Evolutionary conservation across 2,113 vertebrate genomes (phyloP), one percentile per base, ranked within the genome.

Genomic region (Tiliqua scincoides): DNA sequence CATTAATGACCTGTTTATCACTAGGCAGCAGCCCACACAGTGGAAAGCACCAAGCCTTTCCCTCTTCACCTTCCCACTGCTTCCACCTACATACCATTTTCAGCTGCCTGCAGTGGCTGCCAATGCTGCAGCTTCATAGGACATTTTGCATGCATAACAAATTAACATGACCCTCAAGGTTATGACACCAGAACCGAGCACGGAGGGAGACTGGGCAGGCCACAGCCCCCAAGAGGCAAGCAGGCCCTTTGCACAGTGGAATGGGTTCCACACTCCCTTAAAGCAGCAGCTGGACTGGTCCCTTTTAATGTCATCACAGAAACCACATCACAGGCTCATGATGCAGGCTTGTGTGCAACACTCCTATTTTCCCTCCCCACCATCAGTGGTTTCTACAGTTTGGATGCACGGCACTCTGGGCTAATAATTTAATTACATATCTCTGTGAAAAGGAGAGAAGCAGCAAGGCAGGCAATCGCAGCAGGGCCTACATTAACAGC

Each of bases 371-470:
- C 72, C 61, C 84, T 77, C 70, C 67, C 81, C 35, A 92, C 75
- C 86, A 86, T 91, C 90, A 82, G 52, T 74, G 84, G 77, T 76
- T 84, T 84, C 82, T 75, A 61, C 59, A 86, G 68, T 25, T 72
- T 91, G 81, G 35, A 0, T 25, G 37, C 87, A 92, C 20, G 11
- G 89, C 79, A 91, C 18, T 0, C 79, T 92, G 74, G 85, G 35
- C 93, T 92, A 93, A 94, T 90, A 74, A 65, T 93, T 95, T 95
- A 93, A 96, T 94, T 96, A 96, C 87, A 93, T 90, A 93, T 89
- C 40, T 21, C 88, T 75, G 86, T 87, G 92, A 94, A 96, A 96
- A 94, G 32, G 73, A 88, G 87, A 84, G 91, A 77, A 89, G 83
- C 93, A 92, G 27, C 93, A 91, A 93, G 54, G 81, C 90, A 89